Evolutionary conservation across 2,888 invertebrate genomes (phyloP), one percentile per base, ranked within the genome.

Genomic region (Microdon myrmicae): DNA sequence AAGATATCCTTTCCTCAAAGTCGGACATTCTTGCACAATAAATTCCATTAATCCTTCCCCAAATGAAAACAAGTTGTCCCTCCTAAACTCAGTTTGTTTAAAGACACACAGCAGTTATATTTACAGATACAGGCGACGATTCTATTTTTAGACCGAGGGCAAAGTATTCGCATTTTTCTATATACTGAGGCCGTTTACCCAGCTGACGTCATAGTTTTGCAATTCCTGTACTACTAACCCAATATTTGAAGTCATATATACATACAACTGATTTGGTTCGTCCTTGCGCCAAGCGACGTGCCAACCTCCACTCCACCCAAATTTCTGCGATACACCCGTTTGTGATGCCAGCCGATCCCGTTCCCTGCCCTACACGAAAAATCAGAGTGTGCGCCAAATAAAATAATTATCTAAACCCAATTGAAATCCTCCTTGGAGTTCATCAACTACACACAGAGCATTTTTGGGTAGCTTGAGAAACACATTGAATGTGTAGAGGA

Each of bases 161-260:
- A 53, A 44, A 37, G 59, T 56, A 49, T 59, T 53, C 51, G 56
- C 51, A 56, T 64, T 48, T 61, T 56, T 67, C 68, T 59, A 68
- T 68, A 56, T n/a, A 56, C 67, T 38, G 69, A 70, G 71, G 71
- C 69, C 71, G 69, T 72, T 72, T 72, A 72, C 72, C 71, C 67
- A 69, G 68, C 55, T 72, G 71, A 72, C 71, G 72, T 72, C 72
- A 72, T 69, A 32, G 68, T 69, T 69, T 48, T 56, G 66, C 67
- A 66, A 66, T 55, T 69, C 39, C 66, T 68, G 68, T 58, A 61
- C 71, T 66, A 71, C 68, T 71, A 67, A 71, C 71, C 70, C 54
- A 70, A 39, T 66, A 67, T 59, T 55, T 45, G 39, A 47, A 39
- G 39, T 34, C 39, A 41, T 64, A 64, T 64, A 64, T 47, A n/a